phyloP scores from a whole-genome alignment of 2,888 invertebrate genomes.

The Congeria kusceri region DNA sequence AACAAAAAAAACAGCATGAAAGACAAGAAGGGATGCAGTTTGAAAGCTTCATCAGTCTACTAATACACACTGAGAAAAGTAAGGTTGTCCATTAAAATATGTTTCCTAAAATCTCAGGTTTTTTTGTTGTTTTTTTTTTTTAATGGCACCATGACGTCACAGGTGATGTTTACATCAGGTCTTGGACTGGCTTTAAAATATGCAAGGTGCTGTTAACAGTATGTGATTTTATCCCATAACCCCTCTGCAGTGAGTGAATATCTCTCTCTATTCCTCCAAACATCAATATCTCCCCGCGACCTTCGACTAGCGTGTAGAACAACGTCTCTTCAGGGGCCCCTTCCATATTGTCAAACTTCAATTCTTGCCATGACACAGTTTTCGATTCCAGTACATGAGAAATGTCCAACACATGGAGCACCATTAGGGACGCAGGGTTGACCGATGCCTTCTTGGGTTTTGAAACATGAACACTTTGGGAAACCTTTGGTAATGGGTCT shows the following conservation, averaged over 20 bases:
- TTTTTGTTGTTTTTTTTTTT: too few species aligned
- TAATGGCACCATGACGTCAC: too few species aligned
- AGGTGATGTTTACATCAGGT: slow-evolving; percentile 13
- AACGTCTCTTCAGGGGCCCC: slow-evolving; percentile 93
- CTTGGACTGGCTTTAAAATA: slow-evolving; percentile 48
- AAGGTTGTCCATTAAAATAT: too few species aligned
- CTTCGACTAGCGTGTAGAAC: slow-evolving; percentile 94
- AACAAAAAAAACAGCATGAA: too few species aligned
- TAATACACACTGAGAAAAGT: too few species aligned
- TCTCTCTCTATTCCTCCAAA: slow-evolving; percentile 94
- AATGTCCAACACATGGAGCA: slow-evolving; percentile 95
- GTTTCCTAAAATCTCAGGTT: too few species aligned
- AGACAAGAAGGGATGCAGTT: too few species aligned
- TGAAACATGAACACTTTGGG: slow-evolving; percentile 33
- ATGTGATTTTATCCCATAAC: slow-evolving; percentile 69
- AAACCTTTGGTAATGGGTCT: slow-evolving; percentile 27
- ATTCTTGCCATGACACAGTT: slow-evolving; percentile 87
- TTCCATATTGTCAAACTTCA: slow-evolving; percentile 71
- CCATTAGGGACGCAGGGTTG: slow-evolving; percentile 87
- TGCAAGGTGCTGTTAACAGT: slow-evolving; percentile 74
- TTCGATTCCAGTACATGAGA: slow-evolving; percentile 84
- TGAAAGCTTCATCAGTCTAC: too few species aligned
- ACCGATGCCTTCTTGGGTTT: slow-evolving; percentile 22
- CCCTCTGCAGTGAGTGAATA: slow-evolving; percentile 79
- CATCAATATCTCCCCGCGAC: slow-evolving; percentile 96